Evolutionary conservation across 2,797 vertebrate genomes (phyloP).

Genomic region (Oreortyx pictus): DNA sequence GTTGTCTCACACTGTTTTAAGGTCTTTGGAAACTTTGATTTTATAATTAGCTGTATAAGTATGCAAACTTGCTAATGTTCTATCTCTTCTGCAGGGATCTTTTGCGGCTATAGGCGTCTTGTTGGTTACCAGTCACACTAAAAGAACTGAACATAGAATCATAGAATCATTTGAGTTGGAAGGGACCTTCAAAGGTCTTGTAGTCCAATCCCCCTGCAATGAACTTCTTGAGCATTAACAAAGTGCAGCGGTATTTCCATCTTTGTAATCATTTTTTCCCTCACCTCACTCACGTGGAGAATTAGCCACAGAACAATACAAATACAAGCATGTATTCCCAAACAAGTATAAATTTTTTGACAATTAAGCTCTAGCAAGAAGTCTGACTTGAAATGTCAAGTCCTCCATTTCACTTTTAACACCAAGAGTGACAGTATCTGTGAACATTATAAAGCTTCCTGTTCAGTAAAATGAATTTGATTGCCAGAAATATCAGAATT

Average conservation of each 20-base stretch:
- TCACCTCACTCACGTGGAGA: conserved; percentile 34
- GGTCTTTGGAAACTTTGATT: neutral
- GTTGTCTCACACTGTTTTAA: neutral
- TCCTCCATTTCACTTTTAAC: neutral
- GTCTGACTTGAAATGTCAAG: neutral
- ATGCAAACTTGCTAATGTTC: neutral
- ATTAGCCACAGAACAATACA: conserved; percentile 45
- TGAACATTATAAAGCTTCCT: neutral
- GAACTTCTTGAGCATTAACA: conserved; percentile 53
- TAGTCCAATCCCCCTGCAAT: neutral
- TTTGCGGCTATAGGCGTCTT: neutral
- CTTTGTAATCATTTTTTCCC: conserved; percentile 57
- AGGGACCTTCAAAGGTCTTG: too few species aligned
- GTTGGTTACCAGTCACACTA: conserved; percentile 28
- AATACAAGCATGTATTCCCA: conserved; percentile 31
- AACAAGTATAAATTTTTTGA: neutral
- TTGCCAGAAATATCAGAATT: neutral
- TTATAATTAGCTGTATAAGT: neutral
- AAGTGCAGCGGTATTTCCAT: conserved; percentile 52
- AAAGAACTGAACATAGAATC: conserved; percentile 26
- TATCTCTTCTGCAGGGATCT: neutral
- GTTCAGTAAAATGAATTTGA: neutral
- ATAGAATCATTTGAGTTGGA: too few species aligned
- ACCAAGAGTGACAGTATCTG: neutral
- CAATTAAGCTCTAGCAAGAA: neutral